Base-by-base conservation (phyloP, 1,140 invertebrate genomes). In the Penaeus indicus region DNA sequence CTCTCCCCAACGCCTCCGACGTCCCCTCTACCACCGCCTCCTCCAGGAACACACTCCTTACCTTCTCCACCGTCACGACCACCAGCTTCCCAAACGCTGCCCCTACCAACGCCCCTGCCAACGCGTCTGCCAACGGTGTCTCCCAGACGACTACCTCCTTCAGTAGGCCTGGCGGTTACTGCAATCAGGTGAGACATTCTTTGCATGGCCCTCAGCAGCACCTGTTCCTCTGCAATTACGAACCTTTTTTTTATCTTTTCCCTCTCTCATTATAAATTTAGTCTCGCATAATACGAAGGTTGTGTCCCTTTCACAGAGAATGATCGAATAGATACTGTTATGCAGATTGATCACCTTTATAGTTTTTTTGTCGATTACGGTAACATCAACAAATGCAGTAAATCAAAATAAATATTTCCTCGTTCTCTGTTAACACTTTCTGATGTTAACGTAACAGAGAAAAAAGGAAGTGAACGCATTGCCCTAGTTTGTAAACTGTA, bases 181-280 rank as follows among this genome's bases (percentile, higher is more conserved):
- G 81, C 42, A 88, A 84, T 75, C 87, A 88, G 79, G 87, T 88
- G 47, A 79, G 87, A 16, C n/a, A 19, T 18, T n/a, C 42, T 32
- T 21, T 10, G 27, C 61, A 78, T 78, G 38, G 42, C 2, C 11
- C 10, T 42, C 38, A 1, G 77, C 10, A 54, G 54, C 11, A 16
- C 54, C 16, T 13, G 16, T 54, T 7, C 77, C 1, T 78, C 3
- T 16, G 25, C 1, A 22, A 47, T 32, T 42, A 11, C 27, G 10
- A 21, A 10, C 38, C 18, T 8, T n/a, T 8, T n/a, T 8, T 75
- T 75, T 25, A 32, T 32, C 72, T 27, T 75, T 19, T 18, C 27
- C 3, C n/a, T 19, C 16, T 75, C 3, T 32, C 16, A 3, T 19
- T 75, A 0, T 3, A 11, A 19, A 19, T 75, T 75, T 32, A 4